These are phyloP conservation scores for Protonibea diacanthus DNA, from an alignment of 2,797 vertebrate species.

Conservation along the genomic window DNA sequence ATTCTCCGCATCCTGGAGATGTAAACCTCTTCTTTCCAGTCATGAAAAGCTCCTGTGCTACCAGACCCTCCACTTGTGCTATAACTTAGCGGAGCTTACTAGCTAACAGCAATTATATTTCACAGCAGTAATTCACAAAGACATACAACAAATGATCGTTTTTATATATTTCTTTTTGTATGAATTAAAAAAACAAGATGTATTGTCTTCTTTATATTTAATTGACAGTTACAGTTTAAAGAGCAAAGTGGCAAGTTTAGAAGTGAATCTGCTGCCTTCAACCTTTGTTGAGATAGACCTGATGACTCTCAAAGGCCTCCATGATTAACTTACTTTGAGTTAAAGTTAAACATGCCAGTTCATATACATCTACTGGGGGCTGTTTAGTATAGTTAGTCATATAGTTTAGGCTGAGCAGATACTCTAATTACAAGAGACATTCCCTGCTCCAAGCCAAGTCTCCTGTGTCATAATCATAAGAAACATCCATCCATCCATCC, in stretches of 20 bases:
- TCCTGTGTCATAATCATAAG: neutral
- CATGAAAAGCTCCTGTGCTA: no score
- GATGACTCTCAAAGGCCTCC: neutral
- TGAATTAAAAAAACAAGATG: no score
- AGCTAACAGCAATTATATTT: neutral
- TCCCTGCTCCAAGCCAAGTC: neutral
- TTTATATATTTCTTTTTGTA: no score
- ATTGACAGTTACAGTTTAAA: neutral
- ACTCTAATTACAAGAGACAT: neutral
- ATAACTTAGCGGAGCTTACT: no score
- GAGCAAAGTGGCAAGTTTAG: neutral
- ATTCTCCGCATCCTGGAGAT: no score
- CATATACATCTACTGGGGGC: neutral
- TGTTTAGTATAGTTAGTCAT: neutral
- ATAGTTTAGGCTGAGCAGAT: neutral
- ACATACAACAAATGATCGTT: no score
- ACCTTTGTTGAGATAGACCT: neutral
- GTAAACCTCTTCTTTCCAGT: no score
- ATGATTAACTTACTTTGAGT: no score
- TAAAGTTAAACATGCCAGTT: neutral
- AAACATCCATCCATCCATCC: no score
- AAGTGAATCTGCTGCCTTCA: neutral
- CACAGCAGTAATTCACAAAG: no score
- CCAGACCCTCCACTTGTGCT: no score
- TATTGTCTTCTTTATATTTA: no score